phyloP scores from a whole-genome alignment of 2,888 invertebrate genomes.

The Mesopsocus fuscifrons region DNA sequence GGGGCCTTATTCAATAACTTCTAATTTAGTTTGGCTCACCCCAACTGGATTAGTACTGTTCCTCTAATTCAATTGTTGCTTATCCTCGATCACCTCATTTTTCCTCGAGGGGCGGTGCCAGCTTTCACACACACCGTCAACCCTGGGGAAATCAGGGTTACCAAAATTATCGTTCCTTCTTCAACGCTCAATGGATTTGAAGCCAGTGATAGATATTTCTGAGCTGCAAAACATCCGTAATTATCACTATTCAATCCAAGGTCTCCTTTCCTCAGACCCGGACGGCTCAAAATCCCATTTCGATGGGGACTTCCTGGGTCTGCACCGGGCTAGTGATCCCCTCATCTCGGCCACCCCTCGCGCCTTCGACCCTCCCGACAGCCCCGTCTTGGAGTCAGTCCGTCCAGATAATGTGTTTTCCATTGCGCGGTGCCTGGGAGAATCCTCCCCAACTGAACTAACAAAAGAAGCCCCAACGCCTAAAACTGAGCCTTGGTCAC shows the following conservation, averaged over 20 bases:
- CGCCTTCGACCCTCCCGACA: background rate
- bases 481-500: background rate
- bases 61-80: background rate
- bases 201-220: slow-evolving; percentile 1
- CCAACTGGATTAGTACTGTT: background rate
- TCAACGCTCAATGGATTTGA: slow-evolving; percentile 1
- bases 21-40: background rate
- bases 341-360: slow-evolving; percentile 5
- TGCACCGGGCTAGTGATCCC: background rate
- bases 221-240: slow-evolving; percentile 4
- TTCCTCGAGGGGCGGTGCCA: background rate
- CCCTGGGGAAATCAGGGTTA: too few species aligned
- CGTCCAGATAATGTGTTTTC: background rate
- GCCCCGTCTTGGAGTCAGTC: background rate
- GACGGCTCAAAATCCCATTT: background rate
- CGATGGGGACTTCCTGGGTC: background rate
- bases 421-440: background rate
- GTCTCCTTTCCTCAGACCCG: background rate
- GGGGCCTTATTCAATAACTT: background rate
- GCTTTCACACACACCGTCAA: too few species aligned
- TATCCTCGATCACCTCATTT: background rate
- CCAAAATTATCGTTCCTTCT: too few species aligned
- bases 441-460: background rate
- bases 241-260: slow-evolving; percentile 4
- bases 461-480: background rate